Percentiles rank a stretch among this genome's conserved stretches.
These are phyloP conservation scores for Drosophila santomea DNA, from an alignment of 1,140 invertebrate species.

Conservation along the genomic window DNA sequence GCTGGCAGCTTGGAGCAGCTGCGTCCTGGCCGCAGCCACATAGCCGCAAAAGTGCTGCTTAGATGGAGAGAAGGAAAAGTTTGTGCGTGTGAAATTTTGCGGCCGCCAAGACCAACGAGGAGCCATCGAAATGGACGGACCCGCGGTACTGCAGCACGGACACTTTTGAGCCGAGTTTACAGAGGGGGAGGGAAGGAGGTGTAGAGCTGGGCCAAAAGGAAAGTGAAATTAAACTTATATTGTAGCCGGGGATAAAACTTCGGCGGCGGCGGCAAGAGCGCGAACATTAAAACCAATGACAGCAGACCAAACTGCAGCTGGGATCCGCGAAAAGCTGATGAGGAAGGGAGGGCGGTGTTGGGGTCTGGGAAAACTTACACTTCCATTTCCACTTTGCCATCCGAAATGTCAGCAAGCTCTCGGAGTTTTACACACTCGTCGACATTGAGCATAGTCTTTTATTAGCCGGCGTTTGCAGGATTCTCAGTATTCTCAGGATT, in stretches of 20 bases:
- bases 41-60: conserved; percentile 51
- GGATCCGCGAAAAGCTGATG: conserved; percentile 28
- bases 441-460: conserved; percentile 79
- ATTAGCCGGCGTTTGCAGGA: conserved; percentile 49
- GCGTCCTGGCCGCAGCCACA: conserved; percentile 39
- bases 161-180: conserved; percentile 66
- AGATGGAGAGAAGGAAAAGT: conserved; percentile 57
- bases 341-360: too few relatives aligned
- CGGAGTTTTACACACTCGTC: conserved; percentile 74
- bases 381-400: conserved; percentile 8
- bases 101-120: conserved; percentile 58
- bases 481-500: conserved; percentile 1
- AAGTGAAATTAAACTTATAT: conserved; percentile 83
- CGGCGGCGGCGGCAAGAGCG: conserved; percentile 38
- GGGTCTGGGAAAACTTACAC: conserved; percentile 9
- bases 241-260: conserved; percentile 79
- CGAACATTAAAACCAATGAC: conserved; percentile 76
- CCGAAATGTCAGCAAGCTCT: conserved; percentile 71
- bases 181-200: background rate
- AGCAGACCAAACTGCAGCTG: conserved; percentile 64
- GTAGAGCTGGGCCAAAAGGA: conserved; percentile 18
- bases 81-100: conserved; percentile 81
- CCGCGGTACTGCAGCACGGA: conserved; percentile 48
- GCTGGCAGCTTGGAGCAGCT: conserved; percentile 39
- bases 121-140: conserved; percentile 54